Conservation (phyloP, 2,113 vertebrate genomes). For the human region DNA sequence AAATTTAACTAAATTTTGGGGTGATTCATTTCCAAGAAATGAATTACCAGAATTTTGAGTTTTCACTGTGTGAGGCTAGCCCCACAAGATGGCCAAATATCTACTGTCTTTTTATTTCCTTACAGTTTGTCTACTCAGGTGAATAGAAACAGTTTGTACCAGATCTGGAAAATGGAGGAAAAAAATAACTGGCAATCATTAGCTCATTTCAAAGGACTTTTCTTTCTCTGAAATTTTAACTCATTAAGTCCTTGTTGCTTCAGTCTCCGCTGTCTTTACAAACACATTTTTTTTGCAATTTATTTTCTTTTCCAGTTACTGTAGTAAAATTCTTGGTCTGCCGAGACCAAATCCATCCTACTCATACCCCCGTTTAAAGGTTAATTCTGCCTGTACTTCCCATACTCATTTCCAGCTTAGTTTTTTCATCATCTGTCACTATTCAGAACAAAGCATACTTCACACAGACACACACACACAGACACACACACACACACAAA, state of each 20-base stretch:
- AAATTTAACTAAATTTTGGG: background rate
- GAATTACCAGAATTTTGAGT: background rate
- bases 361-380: background rate
- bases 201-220: background rate
- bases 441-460: background rate
- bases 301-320: background rate
- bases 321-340: background rate
- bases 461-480: background rate
- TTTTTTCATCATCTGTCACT: background rate
- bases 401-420: background rate
- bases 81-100: background rate
- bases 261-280: background rate
- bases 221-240: background rate
- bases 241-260: background rate
- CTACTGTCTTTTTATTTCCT: background rate
- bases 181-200: background rate
- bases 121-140: background rate
- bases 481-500: background rate
- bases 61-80: background rate
- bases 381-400: background rate
- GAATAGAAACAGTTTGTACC: background rate
- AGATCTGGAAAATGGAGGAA: background rate
- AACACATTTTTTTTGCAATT: background rate
- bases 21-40: background rate
- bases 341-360: background rate